A percentile compares a stretch with the other conserved stretches of the same genome.
Conservation (phyloP, 2,888 invertebrate genomes). For the Macrosiphum euphorbiae region DNA sequence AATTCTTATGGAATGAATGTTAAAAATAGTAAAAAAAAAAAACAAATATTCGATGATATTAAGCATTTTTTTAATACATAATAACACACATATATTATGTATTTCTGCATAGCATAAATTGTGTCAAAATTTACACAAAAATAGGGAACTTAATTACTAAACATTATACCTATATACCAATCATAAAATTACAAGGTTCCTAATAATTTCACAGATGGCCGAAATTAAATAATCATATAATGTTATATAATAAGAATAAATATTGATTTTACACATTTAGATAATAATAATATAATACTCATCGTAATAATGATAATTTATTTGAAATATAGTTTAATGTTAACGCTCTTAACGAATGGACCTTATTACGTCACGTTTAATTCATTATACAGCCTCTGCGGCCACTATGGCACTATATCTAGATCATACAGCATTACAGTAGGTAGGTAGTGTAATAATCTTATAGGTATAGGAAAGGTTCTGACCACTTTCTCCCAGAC, state of each 20-base stretch:
- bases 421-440: conserved; percentile 49
- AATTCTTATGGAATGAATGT: neutral
- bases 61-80: neutral
- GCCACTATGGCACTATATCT: conserved; percentile 49
- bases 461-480: conserved; percentile 53
- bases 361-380: conserved; percentile 49
- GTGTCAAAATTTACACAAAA: neutral
- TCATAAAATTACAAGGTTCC: neutral
- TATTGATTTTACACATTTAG: neutral
- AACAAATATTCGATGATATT: neutral
- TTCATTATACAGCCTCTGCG: conserved; percentile 53
- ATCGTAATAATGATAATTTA: neutral
- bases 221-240: neutral
- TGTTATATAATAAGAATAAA: neutral
- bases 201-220: neutral
- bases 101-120: neutral
- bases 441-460: conserved; percentile 36
- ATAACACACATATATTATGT: neutral
- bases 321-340: conserved; percentile 15
- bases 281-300: neutral
- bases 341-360: neutral
- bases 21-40: neutral
- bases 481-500: conserved; percentile 63
- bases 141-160: neutral
- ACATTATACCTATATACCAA: neutral